Base-by-base conservation (phyloP, 2,888 invertebrate species). In the Sinodicranocentrus sp. region DNA sequence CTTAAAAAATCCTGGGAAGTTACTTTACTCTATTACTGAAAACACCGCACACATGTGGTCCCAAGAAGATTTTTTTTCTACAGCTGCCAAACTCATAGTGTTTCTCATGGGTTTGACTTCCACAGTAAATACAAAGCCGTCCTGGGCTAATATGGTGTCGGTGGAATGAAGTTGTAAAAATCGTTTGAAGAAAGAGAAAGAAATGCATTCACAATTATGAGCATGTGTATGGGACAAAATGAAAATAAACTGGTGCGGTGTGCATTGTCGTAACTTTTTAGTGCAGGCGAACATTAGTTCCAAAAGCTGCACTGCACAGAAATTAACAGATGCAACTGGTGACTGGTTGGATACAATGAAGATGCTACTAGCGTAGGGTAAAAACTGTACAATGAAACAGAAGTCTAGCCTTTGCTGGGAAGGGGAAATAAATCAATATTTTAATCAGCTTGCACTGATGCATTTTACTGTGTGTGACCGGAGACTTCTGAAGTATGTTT, bases 41-140 rank as follows among this genome's bases (percentile, higher is more conserved):
- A 63, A 63, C 33, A 52, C 71, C 48, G 54, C 26, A 54, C 57
- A 77, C 77, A 77, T 77, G 68, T 77, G 77, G 67, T 59, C 68
- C 17, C 19, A 2, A 65, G 28, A 52, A 39, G 2, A 43, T 48
- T 48, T 48, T 25, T 65, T 43, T 54, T 43, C 8, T 67, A n/a
- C 54, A 65, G 77, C 43, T 77, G 67, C 67, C 57, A 43, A 77
- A 68, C 52, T 77, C 68, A 43, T 25, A 19, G 48, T 57, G 23
- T 5, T 21, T 57, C 57, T 21, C 48, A 57, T 2, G 57, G 15
- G 15, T 10, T 57, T n/a, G 19, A 52, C 10, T 13, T 57, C n/a
- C 1, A 57, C 57, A 21, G 25, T 25, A 57, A 57, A 57, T 57
- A 57, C 2, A 48, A 48, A 57, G 25, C 57, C 25, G 25, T 57